These are phyloP conservation scores for Hydriomena furcata DNA, from an alignment of 2,888 invertebrate genomes.

Conservation along the genomic window DNA sequence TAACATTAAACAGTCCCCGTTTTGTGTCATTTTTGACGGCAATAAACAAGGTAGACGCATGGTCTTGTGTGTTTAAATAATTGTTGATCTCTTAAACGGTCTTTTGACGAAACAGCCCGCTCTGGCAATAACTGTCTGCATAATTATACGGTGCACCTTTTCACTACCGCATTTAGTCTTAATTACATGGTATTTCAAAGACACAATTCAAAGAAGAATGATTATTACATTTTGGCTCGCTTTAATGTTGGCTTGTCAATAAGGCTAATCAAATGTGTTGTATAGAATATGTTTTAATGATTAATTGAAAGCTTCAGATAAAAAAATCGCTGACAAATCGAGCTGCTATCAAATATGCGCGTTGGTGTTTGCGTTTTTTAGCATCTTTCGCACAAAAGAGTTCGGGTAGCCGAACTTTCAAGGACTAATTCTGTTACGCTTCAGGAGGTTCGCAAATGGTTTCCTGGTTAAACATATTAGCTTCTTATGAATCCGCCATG, in stretches of 20 bases:
- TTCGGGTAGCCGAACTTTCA: constrained; percentile 74
- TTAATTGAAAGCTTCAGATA: constrained; percentile 61
- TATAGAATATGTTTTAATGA: constrained; percentile 56
- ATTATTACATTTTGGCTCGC: constrained; percentile 31
- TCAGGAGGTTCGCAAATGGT: constrained; percentile 56
- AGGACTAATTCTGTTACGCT: constrained; percentile 67
- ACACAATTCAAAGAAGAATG: constrained; percentile 27
- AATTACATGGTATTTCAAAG: constrained; percentile 34
- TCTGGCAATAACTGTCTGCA: constrained; percentile 39
- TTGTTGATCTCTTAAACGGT: constrained; percentile 50
- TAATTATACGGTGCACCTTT: constrained; percentile 35
- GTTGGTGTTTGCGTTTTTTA: constrained; percentile 55
- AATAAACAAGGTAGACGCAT: constrained; percentile 66
- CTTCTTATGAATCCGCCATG: constrained; percentile 33
- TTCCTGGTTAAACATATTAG: constrained; percentile 38
- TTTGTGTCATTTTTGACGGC: constrained; percentile 60
- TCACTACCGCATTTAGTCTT: constrained; percentile 37
- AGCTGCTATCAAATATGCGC: constrained; percentile 59
- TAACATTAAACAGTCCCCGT: constrained; percentile 67
- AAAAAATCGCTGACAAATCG: constrained; percentile 75
- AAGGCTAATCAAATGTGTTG: constrained; percentile 55
- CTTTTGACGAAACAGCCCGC: constrained; percentile 37
- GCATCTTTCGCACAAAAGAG: constrained; percentile 61
- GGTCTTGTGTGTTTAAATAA: constrained; percentile 63
- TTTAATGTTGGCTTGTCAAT: constrained; percentile 53